Conservation (phyloP, 2,888 invertebrate genomes). For the Lymantria dispar region DNA sequence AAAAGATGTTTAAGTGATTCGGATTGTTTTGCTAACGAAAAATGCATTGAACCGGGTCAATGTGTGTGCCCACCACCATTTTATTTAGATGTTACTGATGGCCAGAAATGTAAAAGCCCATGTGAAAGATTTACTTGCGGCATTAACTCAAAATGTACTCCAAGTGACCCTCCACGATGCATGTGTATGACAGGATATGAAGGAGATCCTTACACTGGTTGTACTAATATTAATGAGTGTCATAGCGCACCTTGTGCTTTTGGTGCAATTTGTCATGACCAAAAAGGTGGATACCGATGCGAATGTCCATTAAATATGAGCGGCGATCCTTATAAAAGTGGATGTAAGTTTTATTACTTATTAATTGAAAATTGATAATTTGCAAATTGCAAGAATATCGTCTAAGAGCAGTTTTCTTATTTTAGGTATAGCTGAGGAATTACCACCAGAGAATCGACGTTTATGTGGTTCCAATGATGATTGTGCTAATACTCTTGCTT, state of each 20-base stretch:
- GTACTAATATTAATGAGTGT: constrained; percentile 94
- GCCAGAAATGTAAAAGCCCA: constrained; percentile 94
- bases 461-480: constrained; percentile 88
- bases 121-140: constrained; percentile 95
- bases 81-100: constrained; percentile 91
- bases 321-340: constrained; percentile 92
- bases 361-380: no score
- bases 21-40: constrained; percentile 93
- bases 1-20: constrained; percentile 91
- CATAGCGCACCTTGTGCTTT: constrained; percentile 91
- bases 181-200: constrained; percentile 93
- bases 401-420: not conserved
- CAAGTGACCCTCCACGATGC: constrained; percentile 94
- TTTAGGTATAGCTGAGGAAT: constrained; percentile 59
- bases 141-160: constrained; percentile 94
- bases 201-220: constrained; percentile 92
- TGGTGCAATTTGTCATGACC: constrained; percentile 94
- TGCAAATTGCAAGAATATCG: not conserved
- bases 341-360: constrained; percentile 82
- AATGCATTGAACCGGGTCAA: constrained; percentile 95
- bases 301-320: constrained; percentile 91
- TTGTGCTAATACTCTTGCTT: constrained; percentile 91
- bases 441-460: constrained; percentile 78
- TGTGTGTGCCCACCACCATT: constrained; percentile 96
- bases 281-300: constrained; percentile 93